Conservation (phyloP, 2,888 invertebrate genomes). For the Nomada hirtipes region DNA sequence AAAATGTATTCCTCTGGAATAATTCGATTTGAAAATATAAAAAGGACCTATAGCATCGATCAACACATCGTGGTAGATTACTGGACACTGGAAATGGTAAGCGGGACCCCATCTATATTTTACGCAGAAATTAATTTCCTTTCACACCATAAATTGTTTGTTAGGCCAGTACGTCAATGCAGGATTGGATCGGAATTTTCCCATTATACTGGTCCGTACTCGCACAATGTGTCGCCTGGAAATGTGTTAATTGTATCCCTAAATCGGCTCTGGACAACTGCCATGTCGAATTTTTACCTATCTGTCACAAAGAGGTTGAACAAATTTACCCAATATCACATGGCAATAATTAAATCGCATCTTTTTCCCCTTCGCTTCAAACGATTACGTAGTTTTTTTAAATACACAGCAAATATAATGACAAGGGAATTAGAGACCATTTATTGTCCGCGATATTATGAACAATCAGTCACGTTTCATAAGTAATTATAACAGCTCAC, state of each 20-base stretch:
- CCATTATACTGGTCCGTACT: conserved; percentile 25
- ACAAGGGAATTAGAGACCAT: too few species aligned
- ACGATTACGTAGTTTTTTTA: too few species aligned
- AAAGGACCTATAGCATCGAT: conserved; percentile 3
- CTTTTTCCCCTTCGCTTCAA: too few species aligned
- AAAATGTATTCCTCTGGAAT: conserved; percentile 21
- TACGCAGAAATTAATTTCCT: background rate
- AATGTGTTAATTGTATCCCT: conserved; percentile 7
- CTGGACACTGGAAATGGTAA: conserved; percentile 2
- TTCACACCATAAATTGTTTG: background rate
- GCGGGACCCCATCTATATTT: background rate
- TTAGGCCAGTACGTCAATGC: conserved; percentile 4
- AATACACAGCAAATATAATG: too few species aligned
- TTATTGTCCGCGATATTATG: too few species aligned
- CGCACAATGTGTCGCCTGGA: conserved; percentile 22
- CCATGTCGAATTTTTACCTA: conserved; percentile 2
- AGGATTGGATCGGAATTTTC: conserved; percentile 42
- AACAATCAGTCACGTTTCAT: too few species aligned
- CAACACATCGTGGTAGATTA: conserved; percentile 17
- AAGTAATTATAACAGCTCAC: too few species aligned
- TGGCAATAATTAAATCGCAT: background rate
- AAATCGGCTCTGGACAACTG: background rate
- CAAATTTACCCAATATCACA: background rate
- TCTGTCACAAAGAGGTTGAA: conserved; percentile 26
- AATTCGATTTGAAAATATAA: conserved; percentile 17